Percentiles rank a stretch among this genome's conserved stretches.
Conservation (phyloP, 2,888 invertebrate genomes). For the Iphiclides podalirius region DNA sequence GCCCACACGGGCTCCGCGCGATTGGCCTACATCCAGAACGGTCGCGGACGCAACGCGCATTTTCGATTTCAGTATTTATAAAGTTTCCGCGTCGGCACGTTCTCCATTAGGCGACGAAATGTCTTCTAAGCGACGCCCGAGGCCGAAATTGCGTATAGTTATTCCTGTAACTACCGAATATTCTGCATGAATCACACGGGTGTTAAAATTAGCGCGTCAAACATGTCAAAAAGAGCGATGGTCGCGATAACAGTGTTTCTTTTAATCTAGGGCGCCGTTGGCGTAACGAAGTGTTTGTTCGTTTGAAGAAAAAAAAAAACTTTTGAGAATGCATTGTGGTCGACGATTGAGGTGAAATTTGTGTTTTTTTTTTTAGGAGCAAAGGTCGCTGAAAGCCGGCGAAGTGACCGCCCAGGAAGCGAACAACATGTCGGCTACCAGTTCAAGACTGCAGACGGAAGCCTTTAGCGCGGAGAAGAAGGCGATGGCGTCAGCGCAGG, state of each 20-base stretch:
- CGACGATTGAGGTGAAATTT: slow-evolving; percentile 19
- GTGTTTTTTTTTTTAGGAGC: slow-evolving; percentile 83
- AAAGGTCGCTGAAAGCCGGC: slow-evolving; percentile 89
- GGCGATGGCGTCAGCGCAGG: slow-evolving; percentile 86
- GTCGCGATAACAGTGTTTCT: slow-evolving; percentile 45
- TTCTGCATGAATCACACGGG: slow-evolving; percentile 54
- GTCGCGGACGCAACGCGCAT: slow-evolving; percentile 58
- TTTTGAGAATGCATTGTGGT: no score
- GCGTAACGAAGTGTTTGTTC: no score
- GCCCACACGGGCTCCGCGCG: slow-evolving; percentile 60
- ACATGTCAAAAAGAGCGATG: slow-evolving; percentile 43
- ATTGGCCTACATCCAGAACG: slow-evolving; percentile 77
- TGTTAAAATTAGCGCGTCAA: slow-evolving; percentile 43
- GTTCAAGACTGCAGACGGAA: slow-evolving; percentile 91
- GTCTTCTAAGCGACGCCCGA: slow-evolving; percentile 67
- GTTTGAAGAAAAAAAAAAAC: no score
- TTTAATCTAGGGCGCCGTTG: no score
- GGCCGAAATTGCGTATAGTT: slow-evolving; percentile 70
- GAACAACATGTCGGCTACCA: slow-evolving; percentile 90
- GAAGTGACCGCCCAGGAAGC: slow-evolving; percentile 92
- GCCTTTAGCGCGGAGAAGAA: slow-evolving; percentile 92
- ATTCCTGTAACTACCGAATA: slow-evolving; percentile 71
- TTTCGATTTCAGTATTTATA: slow-evolving; percentile 57
- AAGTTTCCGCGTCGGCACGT: slow-evolving; percentile 57
- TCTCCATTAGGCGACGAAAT: slow-evolving; percentile 50